Base-by-base conservation (phyloP, 64 coral and sea anemone species). In the Montipora capricornis region DNA sequence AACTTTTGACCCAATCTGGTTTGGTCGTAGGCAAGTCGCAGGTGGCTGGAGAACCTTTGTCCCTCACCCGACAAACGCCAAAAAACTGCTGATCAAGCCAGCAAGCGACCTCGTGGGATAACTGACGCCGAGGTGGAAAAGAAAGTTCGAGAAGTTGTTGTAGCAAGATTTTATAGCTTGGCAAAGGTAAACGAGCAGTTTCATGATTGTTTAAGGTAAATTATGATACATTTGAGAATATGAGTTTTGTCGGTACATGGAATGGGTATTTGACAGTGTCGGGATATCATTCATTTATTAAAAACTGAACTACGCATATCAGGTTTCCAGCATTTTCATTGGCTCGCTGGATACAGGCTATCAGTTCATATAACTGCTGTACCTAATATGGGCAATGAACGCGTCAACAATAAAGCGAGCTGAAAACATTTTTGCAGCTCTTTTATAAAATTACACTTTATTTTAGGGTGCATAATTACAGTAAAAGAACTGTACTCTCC, bases 161-260 rank as follows among this genome's bases (percentile, higher is more conserved):
- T 93, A 84, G 92, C 92, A 16, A 79, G 84, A 57, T 93, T 93
- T 58, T 93, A 93, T 61, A 88, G 74, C 8, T 84, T 93, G 58
- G 92, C 76, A 4, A 93, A 93, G 92, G 92, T 93, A 80, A 86
- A 71, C 17, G 10, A 12, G 16, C 62, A 12, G 62, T 66, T 12
- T 14, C 11, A 15, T 17, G 52, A 8, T 55, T 6, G 52, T 55
- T 55, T 55, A 55, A 55, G 5, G 5, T 55, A 8, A 55, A 55
- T 55, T 55, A 55, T 55, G 1, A 8, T 55, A 6, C 10, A 55
- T 55, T 55, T 55, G 6, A 55, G 62, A 66, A 66, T 66, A 66
- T 9, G 15, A 66, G 29, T 37, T 66, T 55, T 55, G 61, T 14
- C 61, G 14, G 11, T 64, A 64, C 13, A 4, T 64, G 61, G 8